phyloP scores from a whole-genome alignment of 2,113 vertebrate genomes.

The Seriola quinqueradiata region DNA sequence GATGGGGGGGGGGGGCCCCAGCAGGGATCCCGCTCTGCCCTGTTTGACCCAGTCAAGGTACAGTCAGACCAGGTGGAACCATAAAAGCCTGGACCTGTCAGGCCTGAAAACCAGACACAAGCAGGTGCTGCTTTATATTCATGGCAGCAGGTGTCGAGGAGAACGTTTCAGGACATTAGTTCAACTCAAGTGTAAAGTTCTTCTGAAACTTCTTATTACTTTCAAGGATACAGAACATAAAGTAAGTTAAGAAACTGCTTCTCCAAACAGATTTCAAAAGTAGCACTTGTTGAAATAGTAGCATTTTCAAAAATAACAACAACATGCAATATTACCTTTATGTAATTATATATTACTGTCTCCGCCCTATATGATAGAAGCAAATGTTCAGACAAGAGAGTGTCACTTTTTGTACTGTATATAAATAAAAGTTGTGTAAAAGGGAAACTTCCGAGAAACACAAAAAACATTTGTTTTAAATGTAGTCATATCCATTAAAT shows the following conservation, averaged over 20 bases:
- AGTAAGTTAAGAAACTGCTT: not conserved
- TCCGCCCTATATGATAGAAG: not conserved
- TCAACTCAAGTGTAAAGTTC: slow-evolving; percentile 51
- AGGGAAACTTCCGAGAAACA: not conserved
- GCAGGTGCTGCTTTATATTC: slow-evolving; percentile 75
- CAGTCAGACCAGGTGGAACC: slow-evolving; percentile 71
- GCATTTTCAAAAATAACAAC: not conserved
- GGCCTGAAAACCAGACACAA: slow-evolving; percentile 40
- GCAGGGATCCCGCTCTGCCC: slow-evolving; percentile 46
- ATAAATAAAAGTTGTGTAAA: not conserved
- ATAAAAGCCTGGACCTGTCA: slow-evolving; percentile 69
- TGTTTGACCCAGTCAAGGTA: slow-evolving; percentile 76
- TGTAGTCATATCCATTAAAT: not conserved
- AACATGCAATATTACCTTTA: too few relatives aligned
- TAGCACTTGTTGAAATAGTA: not conserved
- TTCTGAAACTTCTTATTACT: slow-evolving; percentile 45
- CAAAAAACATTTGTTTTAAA: not conserved
- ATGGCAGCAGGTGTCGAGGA: slow-evolving; percentile 55
- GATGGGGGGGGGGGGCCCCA: not conserved
- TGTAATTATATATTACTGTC: not conserved
- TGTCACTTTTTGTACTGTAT: not conserved
- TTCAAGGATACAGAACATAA: slow-evolving; percentile 46
- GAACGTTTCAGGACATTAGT: slow-evolving; percentile 43
- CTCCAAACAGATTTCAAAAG: not conserved
- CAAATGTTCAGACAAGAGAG: not conserved